A percentile compares a stretch with the other conserved stretches of the same genome.
Conservation (phyloP, 2,888 invertebrate species). For the Invenusta paracnida region DNA sequence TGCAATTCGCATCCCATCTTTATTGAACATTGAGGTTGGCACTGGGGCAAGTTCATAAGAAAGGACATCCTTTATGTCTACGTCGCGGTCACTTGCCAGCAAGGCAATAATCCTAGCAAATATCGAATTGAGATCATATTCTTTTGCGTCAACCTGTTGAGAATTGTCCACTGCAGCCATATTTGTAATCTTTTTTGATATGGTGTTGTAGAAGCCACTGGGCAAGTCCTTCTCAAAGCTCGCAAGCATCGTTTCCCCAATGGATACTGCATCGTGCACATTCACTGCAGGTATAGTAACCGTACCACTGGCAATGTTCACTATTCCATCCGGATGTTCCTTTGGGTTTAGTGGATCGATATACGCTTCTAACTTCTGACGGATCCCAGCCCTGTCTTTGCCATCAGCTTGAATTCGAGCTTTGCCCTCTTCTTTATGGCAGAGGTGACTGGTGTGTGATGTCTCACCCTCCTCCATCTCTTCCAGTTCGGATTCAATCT, state of each 20-base stretch:
- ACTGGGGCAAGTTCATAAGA: not conserved
- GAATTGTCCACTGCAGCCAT: not conserved
- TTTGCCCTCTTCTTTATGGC: no score
- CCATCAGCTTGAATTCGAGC: no score
- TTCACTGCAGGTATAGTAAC: not conserved
- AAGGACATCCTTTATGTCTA: not conserved
- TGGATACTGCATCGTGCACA: not conserved
- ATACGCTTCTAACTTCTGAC: no score
- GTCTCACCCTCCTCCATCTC: no score
- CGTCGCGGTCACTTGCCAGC: not conserved
- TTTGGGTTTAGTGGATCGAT: no score
- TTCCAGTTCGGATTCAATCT: no score
- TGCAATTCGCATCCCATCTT: not conserved
- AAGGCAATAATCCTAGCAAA: not conserved
- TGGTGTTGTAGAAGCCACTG: not conserved
- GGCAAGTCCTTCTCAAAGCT: not conserved
- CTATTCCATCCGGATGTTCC: no score
- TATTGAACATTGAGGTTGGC: not conserved
- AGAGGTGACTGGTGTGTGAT: no score
- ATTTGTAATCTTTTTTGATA: not conserved
- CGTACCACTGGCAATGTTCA: no score
- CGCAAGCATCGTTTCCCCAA: not conserved
- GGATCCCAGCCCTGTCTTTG: no score
- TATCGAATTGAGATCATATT: not conserved
- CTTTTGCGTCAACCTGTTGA: not conserved